Base-by-base conservation (phyloP, 2,797 vertebrate species). In the Scomberomorus guttatus region DNA sequence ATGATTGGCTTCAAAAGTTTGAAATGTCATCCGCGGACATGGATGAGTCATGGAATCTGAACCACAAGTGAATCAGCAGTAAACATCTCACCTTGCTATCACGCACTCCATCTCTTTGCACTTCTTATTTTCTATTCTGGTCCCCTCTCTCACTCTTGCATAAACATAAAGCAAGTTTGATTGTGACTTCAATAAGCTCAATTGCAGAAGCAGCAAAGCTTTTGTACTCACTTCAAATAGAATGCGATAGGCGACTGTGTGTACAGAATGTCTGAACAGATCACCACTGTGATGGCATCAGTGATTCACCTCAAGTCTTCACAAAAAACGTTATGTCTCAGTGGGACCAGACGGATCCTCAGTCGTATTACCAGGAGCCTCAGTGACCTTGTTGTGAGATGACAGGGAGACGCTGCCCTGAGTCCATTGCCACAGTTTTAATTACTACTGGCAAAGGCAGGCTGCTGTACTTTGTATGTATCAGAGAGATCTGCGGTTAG, bases 311-410 rank as follows among this genome's bases (percentile, higher is more conserved):
- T 82, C 57, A 46, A 84, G 67, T 80, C 80, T 81, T 85, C 61
- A 79, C 67, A 78, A 84, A 92, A 89, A 37, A 37, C 67, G 55
- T 80, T 75, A 10, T 15, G 54, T 71, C 81, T 89, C 78, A 51
- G 59, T 51, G 58, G 74, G 72, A 37, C 78, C 60, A 74, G 70
- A 72, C 57, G 6, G 62, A 72, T 80, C 59, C 75, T 77, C 81
- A 39, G 75, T 77, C 54, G 15, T 79, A 75, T 83, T 81, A 90
- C 84, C 34, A 22, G 66, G 82, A 77, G 75, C 85, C 75, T 86
- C 51, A 4, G 81, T 93, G 92, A 95, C 93, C 91, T 93, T 94
- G 92, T 80, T 83, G 75, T 80, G 76, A 77, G 81, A 77, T 73
- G 72, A 88, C 82, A 88, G 77, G 86, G 78, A 89, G 86, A 81